Percentiles rank a stretch among this genome's conserved stretches.
These are phyloP conservation scores for Harpagoxenus sublaevis DNA, from an alignment of 2,888 invertebrate species.

Conservation along the genomic window DNA sequence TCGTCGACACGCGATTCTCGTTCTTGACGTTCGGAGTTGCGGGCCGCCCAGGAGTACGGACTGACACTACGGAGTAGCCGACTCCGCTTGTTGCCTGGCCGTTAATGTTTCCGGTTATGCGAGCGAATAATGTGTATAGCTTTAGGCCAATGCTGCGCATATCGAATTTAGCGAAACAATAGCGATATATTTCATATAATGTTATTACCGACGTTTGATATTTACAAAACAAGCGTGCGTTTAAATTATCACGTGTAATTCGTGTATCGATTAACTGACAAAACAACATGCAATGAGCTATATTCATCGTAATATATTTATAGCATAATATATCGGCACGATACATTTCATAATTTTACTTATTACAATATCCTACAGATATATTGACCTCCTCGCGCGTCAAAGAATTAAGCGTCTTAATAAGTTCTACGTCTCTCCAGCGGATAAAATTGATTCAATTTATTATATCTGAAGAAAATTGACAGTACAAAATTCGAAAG, in stretches of 20 bases:
- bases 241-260: conserved; percentile 21
- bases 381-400: not conserved
- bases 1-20: conserved; percentile 43
- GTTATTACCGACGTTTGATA: conserved; percentile 19
- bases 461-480: not conserved
- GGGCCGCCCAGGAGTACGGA: not conserved
- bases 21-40: conserved; percentile 21
- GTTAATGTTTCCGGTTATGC: conserved; percentile 40
- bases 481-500: not conserved
- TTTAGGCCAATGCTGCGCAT: not conserved
- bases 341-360: not conserved
- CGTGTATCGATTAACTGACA: not conserved
- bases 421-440: not conserved
- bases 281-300: conserved; percentile 7
- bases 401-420: not conserved
- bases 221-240: conserved; percentile 24
- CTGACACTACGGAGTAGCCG: no score
- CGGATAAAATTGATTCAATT: not conserved
- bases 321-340: not conserved
- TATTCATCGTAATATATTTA: not conserved
- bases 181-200: conserved; percentile 32
- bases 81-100: not conserved
- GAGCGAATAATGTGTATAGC: not conserved
- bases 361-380: not conserved
- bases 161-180: conserved; percentile 41